Percentiles rank a stretch among this genome's conserved stretches.
phyloP scores from a whole-genome alignment of 2,888 invertebrate species.

The Fissipunctia ypsillon region DNA sequence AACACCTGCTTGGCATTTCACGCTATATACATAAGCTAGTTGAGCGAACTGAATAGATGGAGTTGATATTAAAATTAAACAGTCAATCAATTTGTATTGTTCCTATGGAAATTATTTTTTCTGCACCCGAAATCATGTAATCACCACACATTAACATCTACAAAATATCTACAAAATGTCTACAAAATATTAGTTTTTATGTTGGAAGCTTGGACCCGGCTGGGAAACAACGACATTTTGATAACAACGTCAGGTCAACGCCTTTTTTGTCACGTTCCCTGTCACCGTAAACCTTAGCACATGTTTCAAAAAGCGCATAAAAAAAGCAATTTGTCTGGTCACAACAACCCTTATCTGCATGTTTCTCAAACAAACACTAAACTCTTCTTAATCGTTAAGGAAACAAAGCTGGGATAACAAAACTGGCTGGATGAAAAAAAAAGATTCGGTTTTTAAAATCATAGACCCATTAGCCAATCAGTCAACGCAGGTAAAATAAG shows the following conservation, averaged over 20 bases:
- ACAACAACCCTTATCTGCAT: conserved; percentile 73
- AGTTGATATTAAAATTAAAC: not conserved
- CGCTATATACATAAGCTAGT: conserved; percentile 35
- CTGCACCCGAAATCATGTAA: not conserved
- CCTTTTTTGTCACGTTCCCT: conserved; percentile 48
- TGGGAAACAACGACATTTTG: conserved; percentile 18
- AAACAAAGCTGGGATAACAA: conserved; percentile 74
- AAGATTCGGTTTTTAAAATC: conserved; percentile 63
- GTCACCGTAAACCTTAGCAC: conserved; percentile 50
- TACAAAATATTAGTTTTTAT: not conserved
- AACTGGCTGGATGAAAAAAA: conserved; percentile 56
- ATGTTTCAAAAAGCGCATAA: conserved; percentile 40
- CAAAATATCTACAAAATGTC: too few species aligned
- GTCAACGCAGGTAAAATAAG: conserved; percentile 81
- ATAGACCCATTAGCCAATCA: conserved; percentile 84
- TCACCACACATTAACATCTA: not conserved
- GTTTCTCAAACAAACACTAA: conserved; percentile 80
- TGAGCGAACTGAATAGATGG: conserved; percentile 11
- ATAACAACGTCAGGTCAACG: conserved; percentile 35
- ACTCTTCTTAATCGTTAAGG: conserved; percentile 81
- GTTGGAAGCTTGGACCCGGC: not conserved
- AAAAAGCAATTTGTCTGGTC: conserved; percentile 72
- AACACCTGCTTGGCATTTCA: conserved; percentile 50
- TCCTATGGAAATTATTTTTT: not conserved
- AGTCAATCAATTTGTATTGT: not conserved